Base-by-base conservation (phyloP, 2,797 vertebrate genomes). In the Xenentodon cancila region DNA sequence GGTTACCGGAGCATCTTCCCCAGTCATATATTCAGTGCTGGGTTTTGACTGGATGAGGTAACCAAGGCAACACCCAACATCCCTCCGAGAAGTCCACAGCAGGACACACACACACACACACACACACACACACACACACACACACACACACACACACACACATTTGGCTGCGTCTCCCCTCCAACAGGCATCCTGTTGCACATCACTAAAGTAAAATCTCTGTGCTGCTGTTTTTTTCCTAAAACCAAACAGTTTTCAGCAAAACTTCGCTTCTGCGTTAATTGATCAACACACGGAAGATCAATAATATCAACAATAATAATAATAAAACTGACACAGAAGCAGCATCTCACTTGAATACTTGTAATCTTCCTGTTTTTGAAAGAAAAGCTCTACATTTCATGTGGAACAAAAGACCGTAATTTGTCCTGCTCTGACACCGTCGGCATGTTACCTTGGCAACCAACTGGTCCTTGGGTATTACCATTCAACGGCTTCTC, bases 51-150 rank as follows among this genome's bases (percentile, higher is more conserved):
- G n/a, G 70, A 75, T 72, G 68, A 56, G 53, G 87, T 87, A 81
- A 87, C 86, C 81, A 84, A 19, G 80, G 86, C 80, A 87, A 90
- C 82, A 11, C 27, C 61, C 65, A 47, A 21, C 63, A 71, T 79
- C 71, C 20, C 63, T 40, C 21, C 19, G 49, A 78, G 67, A 81
- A 32, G 47, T 63, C 51, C 51, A 25, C 67, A 78, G 59, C 54
- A 62, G 59, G 65, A 60, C 18, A 57, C 42, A 46, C 42, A 63
- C 32, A 63, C 34, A 68, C 46, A 51, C 50, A 53, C 42, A 46
- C 4, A 25, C 25, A 51, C 45, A 49, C 25, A 25, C 25, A 25
- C 25, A 51, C 45, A 49, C 25, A 25, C 25, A 60, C 18, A 57
- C 42, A 46, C 42, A 63, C 32, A 63, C 34, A 68, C 46, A 51